A percentile compares a stretch with the other conserved stretches of the same genome.
Conservation (phyloP, 1,140 invertebrate species). For the Luehdorfia chinensis region DNA sequence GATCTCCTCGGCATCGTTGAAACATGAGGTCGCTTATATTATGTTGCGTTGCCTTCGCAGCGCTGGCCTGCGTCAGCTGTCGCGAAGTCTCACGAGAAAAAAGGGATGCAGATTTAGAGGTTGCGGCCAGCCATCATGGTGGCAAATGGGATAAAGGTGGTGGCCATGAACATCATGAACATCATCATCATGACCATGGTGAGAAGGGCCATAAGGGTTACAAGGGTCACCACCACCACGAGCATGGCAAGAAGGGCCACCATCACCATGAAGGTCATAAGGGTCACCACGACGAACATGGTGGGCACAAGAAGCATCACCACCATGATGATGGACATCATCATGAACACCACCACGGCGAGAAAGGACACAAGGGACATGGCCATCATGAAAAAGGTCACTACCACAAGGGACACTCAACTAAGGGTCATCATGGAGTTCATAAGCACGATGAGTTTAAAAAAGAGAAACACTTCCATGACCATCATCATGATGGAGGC, state of each 20-base stretch:
- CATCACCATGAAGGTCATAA: constrained; percentile 84
- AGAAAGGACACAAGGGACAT: constrained; percentile 81
- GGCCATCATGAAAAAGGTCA: constrained; percentile 78
- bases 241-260: constrained; percentile 84
- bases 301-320: constrained; percentile 85
- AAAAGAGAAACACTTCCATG: constrained; percentile 81
- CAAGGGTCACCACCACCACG: constrained; percentile 81
- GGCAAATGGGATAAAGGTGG: constrained; percentile 79
- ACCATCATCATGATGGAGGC: constrained; percentile 85
- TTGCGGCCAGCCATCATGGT: constrained; percentile 75
- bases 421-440: constrained; percentile 85
- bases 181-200: constrained; percentile 76
- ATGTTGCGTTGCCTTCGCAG: constrained; percentile 51
- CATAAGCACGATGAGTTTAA: constrained; percentile 85
- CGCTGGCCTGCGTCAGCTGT: constrained; percentile 55
- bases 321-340: constrained; percentile 85
- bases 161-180: constrained; percentile 72
- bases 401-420: constrained; percentile 87
- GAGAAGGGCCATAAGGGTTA: constrained; percentile 76
- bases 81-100: constrained; percentile 43
- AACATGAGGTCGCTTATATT: constrained; percentile 57
- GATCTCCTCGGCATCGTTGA: constrained; percentile 39
- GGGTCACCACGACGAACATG: constrained; percentile 84
- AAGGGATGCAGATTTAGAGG: constrained; percentile 75
- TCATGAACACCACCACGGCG: constrained; percentile 84